Conservation (phyloP, 2,888 invertebrate species). For the Leptopilina drosophilae region DNA sequence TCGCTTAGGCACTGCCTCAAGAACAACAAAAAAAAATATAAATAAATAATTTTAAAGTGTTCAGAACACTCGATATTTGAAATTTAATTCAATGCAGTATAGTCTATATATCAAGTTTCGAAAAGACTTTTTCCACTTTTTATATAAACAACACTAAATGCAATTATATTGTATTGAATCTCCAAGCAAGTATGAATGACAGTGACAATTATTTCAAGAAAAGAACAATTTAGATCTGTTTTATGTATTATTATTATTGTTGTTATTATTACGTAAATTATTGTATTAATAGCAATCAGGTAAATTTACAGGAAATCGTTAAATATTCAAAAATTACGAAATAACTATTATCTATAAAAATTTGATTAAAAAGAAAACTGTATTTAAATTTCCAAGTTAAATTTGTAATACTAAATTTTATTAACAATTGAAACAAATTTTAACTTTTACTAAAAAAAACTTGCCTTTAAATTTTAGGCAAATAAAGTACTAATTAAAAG, state of each 20-base stretch:
- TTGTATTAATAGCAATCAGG: background rate
- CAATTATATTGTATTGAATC: constrained; percentile 13
- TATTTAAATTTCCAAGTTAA: no score
- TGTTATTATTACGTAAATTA: background rate
- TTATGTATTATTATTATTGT: no score
- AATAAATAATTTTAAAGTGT: background rate
- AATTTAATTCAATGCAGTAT: constrained; percentile 11
- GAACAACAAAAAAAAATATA: no score
- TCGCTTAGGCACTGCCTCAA: constrained; percentile 21
- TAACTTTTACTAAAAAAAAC: background rate
- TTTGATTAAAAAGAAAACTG: no score
- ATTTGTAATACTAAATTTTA: no score
- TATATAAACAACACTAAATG: constrained; percentile 1
- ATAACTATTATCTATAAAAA: no score
- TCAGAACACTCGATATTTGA: background rate
- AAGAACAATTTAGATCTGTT: no score
- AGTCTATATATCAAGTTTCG: constrained; percentile 17
- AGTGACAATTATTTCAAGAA: background rate
- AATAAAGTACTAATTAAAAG: background rate
- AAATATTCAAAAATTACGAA: no score
- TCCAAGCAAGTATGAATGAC: background rate
- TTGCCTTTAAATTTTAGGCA: background rate
- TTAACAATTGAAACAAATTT: no score
- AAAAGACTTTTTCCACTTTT: constrained; percentile 13
- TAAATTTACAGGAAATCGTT: background rate